Evolutionary conservation across 2,113 vertebrate genomes (phyloP), one percentile per base, ranked within the genome.

Genomic region (Oryzias javanicus): DNA sequence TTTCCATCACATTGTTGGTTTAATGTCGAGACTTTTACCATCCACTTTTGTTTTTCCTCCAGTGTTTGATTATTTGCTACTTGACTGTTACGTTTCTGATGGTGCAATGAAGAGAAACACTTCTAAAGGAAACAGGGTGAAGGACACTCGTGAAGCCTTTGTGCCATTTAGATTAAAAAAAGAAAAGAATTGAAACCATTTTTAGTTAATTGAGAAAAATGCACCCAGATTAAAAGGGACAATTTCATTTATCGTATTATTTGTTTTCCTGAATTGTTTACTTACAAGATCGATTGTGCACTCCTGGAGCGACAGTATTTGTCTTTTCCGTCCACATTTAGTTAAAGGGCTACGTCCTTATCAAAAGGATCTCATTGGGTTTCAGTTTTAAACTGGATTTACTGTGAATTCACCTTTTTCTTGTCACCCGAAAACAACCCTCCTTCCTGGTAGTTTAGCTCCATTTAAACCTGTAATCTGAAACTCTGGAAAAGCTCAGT

Each of bases 101-200:
- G 87, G 80, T 88, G 88, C 81, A 79, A 89, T 88, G 85, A 88
- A 86, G 82, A 83, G 66, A 52, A 68, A 74, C n/a, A 13, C 17
- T 19, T 53, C 58, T 49, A 71, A 54, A 79, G 72, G 74, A 76
- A 75, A 77, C 81, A 75, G 81, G 88, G 85, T 83, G 68, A 69
- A 6, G 12, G 59, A 46, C 35, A 8, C 52, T 47, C 35, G 13
- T 42, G 46, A 72, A 27, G 15, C 48, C 10, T 27, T 53, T 45
- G 55, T 59, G 72, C 53, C 67, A 57, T 63, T 42, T 14, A 49
- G 15, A 35, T 55, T 49, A 55, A 46, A 18, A 19, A 24, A 48
- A 45, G 18, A n/a, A 6, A 15, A 1, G 1, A 14, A 46, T 0
- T 44, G n/a, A 49, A 64, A 24, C 35, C 2, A 52, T 20, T 20